These are phyloP conservation scores for Labeo rohita DNA, from an alignment of 2,113 vertebrate genomes.

Conservation along the genomic window DNA sequence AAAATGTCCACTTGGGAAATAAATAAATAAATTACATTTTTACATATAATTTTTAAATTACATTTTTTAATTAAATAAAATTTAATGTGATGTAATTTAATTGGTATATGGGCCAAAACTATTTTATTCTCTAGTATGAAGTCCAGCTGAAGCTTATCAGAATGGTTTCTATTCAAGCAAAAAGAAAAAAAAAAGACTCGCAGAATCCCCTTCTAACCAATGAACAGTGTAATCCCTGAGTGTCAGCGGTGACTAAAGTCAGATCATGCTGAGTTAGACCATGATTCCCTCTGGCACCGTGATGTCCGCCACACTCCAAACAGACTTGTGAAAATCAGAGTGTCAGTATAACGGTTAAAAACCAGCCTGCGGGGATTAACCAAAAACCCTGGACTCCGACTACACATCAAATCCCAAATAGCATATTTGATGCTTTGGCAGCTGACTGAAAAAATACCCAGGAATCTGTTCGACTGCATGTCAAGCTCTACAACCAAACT, in stretches of 20 bases:
- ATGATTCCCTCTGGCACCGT: not conserved
- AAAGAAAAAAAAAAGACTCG: not conserved
- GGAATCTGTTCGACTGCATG: not conserved
- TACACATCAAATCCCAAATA: constrained; percentile 85
- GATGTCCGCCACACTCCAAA: not conserved
- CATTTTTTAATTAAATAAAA: too few relatives aligned
- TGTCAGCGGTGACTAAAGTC: constrained; percentile 10
- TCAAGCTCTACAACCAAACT: constrained; percentile 77
- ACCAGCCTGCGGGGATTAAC: not conserved
- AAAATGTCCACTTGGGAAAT: too few relatives aligned
- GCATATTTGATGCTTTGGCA: constrained; percentile 83
- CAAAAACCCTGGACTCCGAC: constrained; percentile 1
- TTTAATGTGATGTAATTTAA: not conserved
- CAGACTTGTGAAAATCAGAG: constrained; percentile 23
- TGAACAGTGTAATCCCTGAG: constrained; percentile 45
- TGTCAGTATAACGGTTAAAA: constrained; percentile 16
- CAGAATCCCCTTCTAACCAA: not conserved
- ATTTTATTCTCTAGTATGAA: not conserved
- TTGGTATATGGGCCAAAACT: not conserved
- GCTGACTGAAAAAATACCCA: constrained; percentile 69
- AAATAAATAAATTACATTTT: too few relatives aligned
- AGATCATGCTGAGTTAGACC: not conserved
- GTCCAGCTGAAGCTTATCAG: not conserved
- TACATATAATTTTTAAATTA: too few relatives aligned
- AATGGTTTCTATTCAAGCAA: not conserved